Percentiles rank a stretch among this genome's conserved stretches.
Evolutionary conservation across 1,140 invertebrate genomes (phyloP).

Genomic region (Aphelenchoides besseyi): DNA sequence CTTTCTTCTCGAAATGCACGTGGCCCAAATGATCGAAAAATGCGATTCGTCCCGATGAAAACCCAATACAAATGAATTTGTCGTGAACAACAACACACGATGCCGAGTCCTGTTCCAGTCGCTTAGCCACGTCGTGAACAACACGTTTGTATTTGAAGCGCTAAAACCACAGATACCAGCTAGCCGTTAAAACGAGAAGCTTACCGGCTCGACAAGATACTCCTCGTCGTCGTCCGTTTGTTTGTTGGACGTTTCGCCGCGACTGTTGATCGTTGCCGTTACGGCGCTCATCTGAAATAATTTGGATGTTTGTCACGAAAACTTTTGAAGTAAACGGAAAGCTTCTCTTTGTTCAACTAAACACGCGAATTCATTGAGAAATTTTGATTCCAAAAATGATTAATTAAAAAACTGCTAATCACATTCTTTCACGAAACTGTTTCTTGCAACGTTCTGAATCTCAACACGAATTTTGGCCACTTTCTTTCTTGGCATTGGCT

Average conservation of each 20-base stretch:
- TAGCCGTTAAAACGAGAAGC: too few species aligned
- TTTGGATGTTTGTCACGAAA: too few species aligned
- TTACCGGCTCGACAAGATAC: conserved; percentile 1
- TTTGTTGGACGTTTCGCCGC: conserved; percentile 28
- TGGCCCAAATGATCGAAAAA: conserved; percentile 66
- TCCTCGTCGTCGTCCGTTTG: conserved; percentile 38
- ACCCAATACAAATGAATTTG: conserved; percentile 64
- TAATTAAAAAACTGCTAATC: too few species aligned
- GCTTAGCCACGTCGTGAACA: conserved; percentile 63
- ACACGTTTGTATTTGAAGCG: conserved; percentile 65
- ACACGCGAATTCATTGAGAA: too few species aligned
- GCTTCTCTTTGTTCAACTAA: too few species aligned
- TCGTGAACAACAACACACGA: conserved; percentile 66
- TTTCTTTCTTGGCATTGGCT: too few species aligned
- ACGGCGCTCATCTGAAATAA: not conserved
- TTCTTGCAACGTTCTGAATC: too few species aligned
- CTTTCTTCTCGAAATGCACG: conserved; percentile 59
- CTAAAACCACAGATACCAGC: too few species aligned
- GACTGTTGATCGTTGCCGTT: conserved; percentile 1
- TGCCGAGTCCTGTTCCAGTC: conserved; percentile 63
- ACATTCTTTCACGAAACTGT: too few species aligned
- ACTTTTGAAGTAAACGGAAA: too few species aligned
- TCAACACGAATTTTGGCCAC: too few species aligned
- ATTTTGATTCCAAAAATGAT: too few species aligned
- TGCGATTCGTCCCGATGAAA: conserved; percentile 65